phyloP scores from a whole-genome alignment of 1,140 invertebrate species.

The Lasioglossum albipes region DNA sequence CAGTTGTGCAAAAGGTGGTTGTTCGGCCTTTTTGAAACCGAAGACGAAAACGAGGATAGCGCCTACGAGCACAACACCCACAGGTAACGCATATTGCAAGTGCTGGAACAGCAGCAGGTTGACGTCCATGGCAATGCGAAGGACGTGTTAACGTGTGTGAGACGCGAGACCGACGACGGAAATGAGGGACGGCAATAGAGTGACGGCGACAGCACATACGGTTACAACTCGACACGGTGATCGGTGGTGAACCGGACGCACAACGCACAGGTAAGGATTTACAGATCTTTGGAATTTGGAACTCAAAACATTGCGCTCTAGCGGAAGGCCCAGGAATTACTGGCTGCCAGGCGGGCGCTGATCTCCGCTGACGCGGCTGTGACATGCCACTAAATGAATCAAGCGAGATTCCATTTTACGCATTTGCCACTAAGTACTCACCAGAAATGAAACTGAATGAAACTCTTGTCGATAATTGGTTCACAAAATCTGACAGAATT shows the following conservation, averaged over 20 bases:
- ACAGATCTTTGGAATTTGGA: conserved; percentile 18
- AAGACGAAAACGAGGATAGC: conserved; percentile 86
- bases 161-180: conserved; percentile 36
- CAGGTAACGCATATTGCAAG: conserved; percentile 83
- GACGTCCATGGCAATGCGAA: conserved; percentile 67
- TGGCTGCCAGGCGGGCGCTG: conserved; percentile 65
- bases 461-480: too few relatives aligned
- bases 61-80: conserved; percentile 84
- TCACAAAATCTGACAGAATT: too few relatives aligned
- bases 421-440: neutral
- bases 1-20: conserved; percentile 86
- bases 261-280: conserved; percentile 35
- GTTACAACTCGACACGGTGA: conserved; percentile 23
- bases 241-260: conserved; percentile 48
- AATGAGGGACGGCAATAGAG: conserved; percentile 51
- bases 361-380: conserved; percentile 71
- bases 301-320: conserved; percentile 57
- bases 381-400: conserved; percentile 61
- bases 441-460: too few relatives aligned
- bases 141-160: conserved; percentile 23
- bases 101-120: conserved; percentile 73
- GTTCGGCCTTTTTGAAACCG: conserved; percentile 86
- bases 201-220: conserved; percentile 28
- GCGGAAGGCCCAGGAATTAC: conserved; percentile 44
- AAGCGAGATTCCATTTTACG: conserved; percentile 9